Percentiles rank a stretch among this genome's conserved stretches.
Conservation (phyloP, 2,797 vertebrate species). For the Tachyglossus aculeatus region DNA sequence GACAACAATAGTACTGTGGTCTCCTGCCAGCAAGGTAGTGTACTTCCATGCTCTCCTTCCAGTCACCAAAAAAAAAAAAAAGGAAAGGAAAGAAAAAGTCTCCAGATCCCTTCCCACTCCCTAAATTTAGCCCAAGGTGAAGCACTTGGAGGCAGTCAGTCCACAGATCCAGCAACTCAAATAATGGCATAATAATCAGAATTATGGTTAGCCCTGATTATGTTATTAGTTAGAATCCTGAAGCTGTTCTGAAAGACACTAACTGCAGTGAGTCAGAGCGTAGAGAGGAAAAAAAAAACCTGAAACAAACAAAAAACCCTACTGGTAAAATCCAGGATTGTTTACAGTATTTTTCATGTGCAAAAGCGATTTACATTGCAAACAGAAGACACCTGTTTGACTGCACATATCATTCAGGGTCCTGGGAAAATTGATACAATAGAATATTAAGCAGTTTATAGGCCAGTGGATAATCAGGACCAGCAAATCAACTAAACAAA, state of each 20-base stretch:
- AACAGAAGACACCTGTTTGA: constrained; percentile 7
- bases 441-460: constrained; percentile 27
- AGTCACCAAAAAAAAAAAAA: too few species aligned
- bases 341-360: constrained; percentile 7
- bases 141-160: too few species aligned
- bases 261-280: background rate
- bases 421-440: constrained; percentile 20
- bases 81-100: too few species aligned
- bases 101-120: too few species aligned
- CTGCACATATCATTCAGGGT: background rate
- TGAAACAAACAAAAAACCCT: background rate
- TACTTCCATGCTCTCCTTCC: too few species aligned
- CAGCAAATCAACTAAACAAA: constrained; percentile 27
- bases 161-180: too few species aligned
- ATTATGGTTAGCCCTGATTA: background rate
- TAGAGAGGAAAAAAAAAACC: background rate
- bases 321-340: background rate
- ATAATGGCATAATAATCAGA: too few species aligned
- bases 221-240: background rate
- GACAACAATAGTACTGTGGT: too few species aligned
- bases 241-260: background rate
- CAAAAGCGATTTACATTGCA: constrained; percentile 33
- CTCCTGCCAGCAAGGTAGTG: too few species aligned
- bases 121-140: too few species aligned
- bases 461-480: background rate